Evolutionary conservation across 2,888 invertebrate species (phyloP).

Genomic region (Pachliopta kotzebuea): DNA sequence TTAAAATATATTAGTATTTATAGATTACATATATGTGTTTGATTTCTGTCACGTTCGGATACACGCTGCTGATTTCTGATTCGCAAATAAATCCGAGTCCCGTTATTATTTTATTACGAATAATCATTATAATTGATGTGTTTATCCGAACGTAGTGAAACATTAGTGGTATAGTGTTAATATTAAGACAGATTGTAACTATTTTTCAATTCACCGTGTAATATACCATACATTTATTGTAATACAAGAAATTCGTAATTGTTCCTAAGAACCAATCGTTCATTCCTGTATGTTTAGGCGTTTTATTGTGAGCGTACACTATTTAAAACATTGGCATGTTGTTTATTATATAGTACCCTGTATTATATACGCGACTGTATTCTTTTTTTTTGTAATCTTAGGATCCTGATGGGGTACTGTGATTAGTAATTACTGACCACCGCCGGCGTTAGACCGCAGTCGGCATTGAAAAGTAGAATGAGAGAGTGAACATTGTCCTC

Average conservation of each 20-base stretch:
- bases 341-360: constrained; percentile 41
- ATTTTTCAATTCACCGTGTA: constrained; percentile 27
- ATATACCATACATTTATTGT: constrained; percentile 18
- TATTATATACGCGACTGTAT: constrained; percentile 48
- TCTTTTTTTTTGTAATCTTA: constrained; percentile 55
- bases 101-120: no score
- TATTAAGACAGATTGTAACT: constrained; percentile 22
- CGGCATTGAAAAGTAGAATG: constrained; percentile 39
- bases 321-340: constrained; percentile 38
- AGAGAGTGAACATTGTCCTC: constrained; percentile 43
- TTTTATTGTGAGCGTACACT: constrained; percentile 30
- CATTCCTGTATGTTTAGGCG: constrained; percentile 35
- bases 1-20: constrained; percentile 71
- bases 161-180: constrained; percentile 18
- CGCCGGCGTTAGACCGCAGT: constrained; percentile 56
- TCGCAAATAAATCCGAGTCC: no score
- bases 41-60: constrained; percentile 40
- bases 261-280: constrained; percentile 31
- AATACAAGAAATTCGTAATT: constrained; percentile 11
- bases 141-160: constrained; percentile 31
- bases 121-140: constrained; percentile 16
- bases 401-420: constrained; percentile 68
- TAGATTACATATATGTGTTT: constrained; percentile 46
- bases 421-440: constrained; percentile 72
- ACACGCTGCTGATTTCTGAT: constrained; percentile 33